Base-by-base conservation (phyloP, 1,140 invertebrate species). In the Lasioglossum albipes region DNA sequence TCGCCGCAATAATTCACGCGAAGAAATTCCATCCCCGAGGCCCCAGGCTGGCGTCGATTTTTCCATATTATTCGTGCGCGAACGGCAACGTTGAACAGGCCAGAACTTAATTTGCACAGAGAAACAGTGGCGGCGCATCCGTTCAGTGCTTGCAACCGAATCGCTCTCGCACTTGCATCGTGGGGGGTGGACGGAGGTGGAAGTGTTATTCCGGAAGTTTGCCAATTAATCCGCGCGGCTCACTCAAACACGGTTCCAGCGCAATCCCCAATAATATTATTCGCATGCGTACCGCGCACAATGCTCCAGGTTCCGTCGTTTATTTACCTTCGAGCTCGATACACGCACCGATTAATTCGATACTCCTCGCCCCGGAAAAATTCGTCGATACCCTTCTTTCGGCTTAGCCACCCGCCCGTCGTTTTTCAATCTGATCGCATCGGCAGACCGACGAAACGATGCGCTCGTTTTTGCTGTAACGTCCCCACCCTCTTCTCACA, bases 51-150 rank as follows among this genome's bases (percentile, higher is more conserved):
- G n/a, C 59, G 52, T 41, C 57, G 65, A 36, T 62, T 66, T 75
- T 85, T 85, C 78, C 83, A 85, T 85, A 85, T 84, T 85, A 84
- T 65, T 71, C 70, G 57, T n/a, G 16, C 54, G 57, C 54, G 57
- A 73, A 72, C 64, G 62, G 59, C 52, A 36, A 18, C 69, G 84
- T 84, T 62, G 68, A 84, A 75, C 83, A 74, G 79, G 79, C 45
- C 72, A 67, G 72, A 73, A 77, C 84, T 85, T 85, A 77, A 86
- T 86, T 85, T 86, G 75, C 84, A 85, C 84, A 83, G 59, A 70
- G 84, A 75, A 76, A 79, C 85, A 73, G 82, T 69, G 64, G 49
- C 69, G 61, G 62, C 79, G 84, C 71, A 83, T 86, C 75, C 76
- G 84, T 82, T 86, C 74, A 18, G 16, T 82, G 80, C 80, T 75